Percentiles rank a stretch among this genome's conserved stretches.
phyloP scores from a whole-genome alignment of 2,888 invertebrate genomes.

The Chalcosyrphus nemorum region DNA sequence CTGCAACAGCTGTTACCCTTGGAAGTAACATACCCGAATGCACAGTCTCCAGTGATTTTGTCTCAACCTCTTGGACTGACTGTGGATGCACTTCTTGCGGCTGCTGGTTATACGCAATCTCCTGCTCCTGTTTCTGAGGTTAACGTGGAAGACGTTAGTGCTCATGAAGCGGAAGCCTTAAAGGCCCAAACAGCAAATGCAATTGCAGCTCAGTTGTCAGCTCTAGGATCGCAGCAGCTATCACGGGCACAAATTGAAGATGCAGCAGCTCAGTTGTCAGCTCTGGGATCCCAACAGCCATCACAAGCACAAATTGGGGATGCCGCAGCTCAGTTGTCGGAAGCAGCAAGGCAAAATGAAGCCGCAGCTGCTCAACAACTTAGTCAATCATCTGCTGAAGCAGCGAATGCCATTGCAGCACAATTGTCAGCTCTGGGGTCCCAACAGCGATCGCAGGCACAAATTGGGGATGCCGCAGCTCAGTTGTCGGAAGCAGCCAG shows the following conservation, averaged over 20 bases:
- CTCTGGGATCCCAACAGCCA: neutral
- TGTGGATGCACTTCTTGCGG: neutral
- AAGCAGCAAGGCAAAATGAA: too few relatives aligned
- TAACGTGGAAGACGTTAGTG: neutral
- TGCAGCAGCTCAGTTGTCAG: neutral
- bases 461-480: too few relatives aligned
- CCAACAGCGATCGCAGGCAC: neutral
- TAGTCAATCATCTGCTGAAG: neutral
- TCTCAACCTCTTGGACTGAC: constrained; percentile 25
- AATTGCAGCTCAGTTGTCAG: too few relatives aligned
- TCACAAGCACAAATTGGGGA: too few relatives aligned
- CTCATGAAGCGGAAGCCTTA: neutral
- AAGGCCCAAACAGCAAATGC: neutral
- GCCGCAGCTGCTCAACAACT: too few relatives aligned
- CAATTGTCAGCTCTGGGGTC: neutral
- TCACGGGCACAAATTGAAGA: neutral
- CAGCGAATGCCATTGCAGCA: too few relatives aligned
- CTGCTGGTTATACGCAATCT: neutral
- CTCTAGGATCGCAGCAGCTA: neutral
- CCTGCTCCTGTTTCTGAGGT: neutral
- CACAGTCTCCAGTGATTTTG: neutral
- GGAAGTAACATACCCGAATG: constrained; percentile 1
- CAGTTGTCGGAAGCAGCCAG: too few relatives aligned
- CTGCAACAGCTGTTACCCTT: constrained; percentile 6
- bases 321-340: too few relatives aligned